A percentile compares a stretch with the other conserved stretches of the same genome.
phyloP scores from a whole-genome alignment of 2,888 invertebrate genomes.

The Lysandra coridon region DNA sequence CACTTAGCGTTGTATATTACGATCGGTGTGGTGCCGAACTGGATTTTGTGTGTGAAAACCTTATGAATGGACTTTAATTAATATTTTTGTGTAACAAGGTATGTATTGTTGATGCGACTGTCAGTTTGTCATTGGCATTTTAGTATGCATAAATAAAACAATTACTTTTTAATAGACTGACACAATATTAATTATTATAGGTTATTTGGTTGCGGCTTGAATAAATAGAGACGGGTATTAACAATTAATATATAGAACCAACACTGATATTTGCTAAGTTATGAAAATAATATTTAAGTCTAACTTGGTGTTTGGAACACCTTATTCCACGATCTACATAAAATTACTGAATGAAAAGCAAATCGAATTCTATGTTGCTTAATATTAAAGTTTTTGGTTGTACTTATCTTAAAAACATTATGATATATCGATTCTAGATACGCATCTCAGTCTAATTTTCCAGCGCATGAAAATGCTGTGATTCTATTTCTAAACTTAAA shows the following conservation, averaged over 20 bases:
- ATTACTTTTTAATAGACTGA: not conserved
- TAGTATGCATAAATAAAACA: too few relatives aligned
- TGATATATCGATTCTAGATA: not conserved
- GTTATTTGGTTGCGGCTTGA: not conserved
- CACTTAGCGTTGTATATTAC: constrained; percentile 39
- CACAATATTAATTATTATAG: not conserved
- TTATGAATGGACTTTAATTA: constrained; percentile 57
- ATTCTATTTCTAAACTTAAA: too few relatives aligned
- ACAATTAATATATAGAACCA: not conserved
- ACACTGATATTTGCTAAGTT: not conserved
- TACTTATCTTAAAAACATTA: not conserved
- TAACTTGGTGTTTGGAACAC: not conserved
- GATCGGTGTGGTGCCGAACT: not conserved
- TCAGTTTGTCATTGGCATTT: not conserved
- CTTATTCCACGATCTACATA: not conserved
- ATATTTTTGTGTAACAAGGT: constrained; percentile 56
- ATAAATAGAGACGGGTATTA: not conserved
- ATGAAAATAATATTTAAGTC: too few relatives aligned
- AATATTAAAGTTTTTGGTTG: not conserved
- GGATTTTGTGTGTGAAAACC: constrained; percentile 32
- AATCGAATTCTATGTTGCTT: not conserved
- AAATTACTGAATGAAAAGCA: not conserved
- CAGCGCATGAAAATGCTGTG: not conserved
- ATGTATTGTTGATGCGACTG: constrained; percentile 43
- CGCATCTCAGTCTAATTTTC: not conserved